Evolutionary conservation across 2,113 vertebrate species (phyloP).

Genomic region (Apodemus speciosus): DNA sequence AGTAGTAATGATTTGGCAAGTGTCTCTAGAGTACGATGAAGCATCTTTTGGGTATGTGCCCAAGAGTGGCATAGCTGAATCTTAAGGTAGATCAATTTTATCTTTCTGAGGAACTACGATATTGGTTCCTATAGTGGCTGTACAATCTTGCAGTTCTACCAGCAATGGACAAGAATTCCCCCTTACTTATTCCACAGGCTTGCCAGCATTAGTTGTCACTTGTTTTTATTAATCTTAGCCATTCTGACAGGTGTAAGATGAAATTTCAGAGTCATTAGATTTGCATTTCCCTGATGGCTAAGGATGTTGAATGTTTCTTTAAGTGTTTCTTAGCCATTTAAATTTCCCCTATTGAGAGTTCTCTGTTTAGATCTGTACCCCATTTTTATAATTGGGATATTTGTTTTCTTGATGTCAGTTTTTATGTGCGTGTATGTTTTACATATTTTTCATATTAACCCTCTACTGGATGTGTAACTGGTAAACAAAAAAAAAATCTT

Average conservation of each 20-base stretch:
- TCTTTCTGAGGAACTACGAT: background rate
- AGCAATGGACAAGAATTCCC: background rate
- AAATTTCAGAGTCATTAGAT: background rate
- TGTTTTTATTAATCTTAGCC: background rate
- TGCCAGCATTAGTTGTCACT: background rate
- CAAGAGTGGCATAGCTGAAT: background rate
- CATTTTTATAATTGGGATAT: background rate
- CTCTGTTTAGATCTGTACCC: background rate
- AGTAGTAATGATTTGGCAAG: background rate
- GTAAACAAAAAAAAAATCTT: background rate
- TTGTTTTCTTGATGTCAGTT: background rate
- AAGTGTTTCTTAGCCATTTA: background rate
- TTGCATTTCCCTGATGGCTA: background rate
- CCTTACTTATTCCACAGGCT: background rate
- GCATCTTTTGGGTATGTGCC: background rate
- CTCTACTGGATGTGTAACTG: background rate
- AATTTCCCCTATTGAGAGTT: background rate
- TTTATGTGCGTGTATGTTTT: background rate
- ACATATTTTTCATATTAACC: background rate
- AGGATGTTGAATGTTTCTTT: background rate
- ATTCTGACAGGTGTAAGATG: background rate
- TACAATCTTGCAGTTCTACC: background rate
- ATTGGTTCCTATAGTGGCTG: background rate
- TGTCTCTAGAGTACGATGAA: background rate
- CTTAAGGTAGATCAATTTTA: background rate